Evolutionary conservation across 2,888 invertebrate genomes (phyloP).

Genomic region (Leptopilina drosophilae): DNA sequence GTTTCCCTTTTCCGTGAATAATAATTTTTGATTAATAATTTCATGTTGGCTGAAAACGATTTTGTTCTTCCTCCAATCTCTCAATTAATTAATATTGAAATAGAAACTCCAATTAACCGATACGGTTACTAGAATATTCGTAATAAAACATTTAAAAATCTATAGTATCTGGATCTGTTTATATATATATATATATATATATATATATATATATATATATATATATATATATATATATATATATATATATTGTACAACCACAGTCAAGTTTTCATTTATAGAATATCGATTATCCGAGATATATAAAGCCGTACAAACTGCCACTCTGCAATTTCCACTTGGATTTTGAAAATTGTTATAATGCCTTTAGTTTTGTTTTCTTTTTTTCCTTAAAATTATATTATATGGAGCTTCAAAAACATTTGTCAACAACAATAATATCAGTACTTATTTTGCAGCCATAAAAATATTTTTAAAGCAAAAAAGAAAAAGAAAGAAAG

Average conservation of each 20-base stretch:
- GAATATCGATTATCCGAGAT: conserved; percentile 39
- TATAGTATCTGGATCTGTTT: conserved; percentile 12
- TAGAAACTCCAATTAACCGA: conserved; percentile 20
- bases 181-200: not conserved
- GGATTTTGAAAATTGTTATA: conserved; percentile 33
- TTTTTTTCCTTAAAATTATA: not conserved
- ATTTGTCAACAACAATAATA: not conserved
- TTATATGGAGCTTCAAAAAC: not conserved
- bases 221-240: not conserved
- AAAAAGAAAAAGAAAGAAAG: not conserved
- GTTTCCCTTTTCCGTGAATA: not conserved
- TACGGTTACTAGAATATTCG: conserved; percentile 10
- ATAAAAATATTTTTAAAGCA: not conserved
- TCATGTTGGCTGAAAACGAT: not conserved
- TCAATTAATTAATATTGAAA: conserved; percentile 33
- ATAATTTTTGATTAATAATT: conserved; percentile 6
- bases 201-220: not conserved
- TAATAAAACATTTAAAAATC: conserved; percentile 29
- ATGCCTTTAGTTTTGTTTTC: not conserved
- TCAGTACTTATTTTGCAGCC: not conserved
- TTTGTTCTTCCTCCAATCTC: not conserved
- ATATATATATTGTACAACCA: conserved; percentile 21
- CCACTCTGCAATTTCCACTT: conserved; percentile 30
- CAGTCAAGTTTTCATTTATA: conserved; percentile 37
- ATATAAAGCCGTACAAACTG: conserved; percentile 32